These are phyloP conservation scores for Drosophila paracracens DNA, from an alignment of 2,888 invertebrate genomes.

Conservation along the genomic window DNA sequence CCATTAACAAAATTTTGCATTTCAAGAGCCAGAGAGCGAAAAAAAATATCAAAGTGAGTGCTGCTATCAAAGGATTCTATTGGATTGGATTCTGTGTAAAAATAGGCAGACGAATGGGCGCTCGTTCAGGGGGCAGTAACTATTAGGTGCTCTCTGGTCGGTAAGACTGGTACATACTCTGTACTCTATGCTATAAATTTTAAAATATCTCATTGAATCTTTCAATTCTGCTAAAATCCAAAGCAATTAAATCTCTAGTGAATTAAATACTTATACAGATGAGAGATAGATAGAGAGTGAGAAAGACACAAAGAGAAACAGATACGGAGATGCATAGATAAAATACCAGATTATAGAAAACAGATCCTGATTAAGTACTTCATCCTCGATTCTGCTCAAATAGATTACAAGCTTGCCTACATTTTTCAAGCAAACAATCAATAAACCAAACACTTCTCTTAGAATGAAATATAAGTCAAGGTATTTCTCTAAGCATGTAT, in stretches of 20 bases:
- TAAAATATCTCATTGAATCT: neutral
- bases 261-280: neutral
- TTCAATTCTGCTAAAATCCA: neutral
- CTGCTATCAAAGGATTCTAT: constrained; percentile 5
- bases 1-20: constrained; percentile 21
- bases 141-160: constrained; percentile 2
- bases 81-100: constrained; percentile 11
- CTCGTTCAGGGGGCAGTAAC: neutral
- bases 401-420: neutral
- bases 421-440: neutral
- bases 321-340: too few relatives aligned
- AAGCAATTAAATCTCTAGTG: neutral
- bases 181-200: neutral
- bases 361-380: neutral
- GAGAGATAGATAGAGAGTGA: neutral
- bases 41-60: constrained; percentile 6
- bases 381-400: neutral
- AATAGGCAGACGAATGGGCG: neutral
- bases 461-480: neutral
- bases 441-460: neutral
- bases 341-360: neutral
- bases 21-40: neutral
- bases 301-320: neutral
- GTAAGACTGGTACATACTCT: constrained; percentile 1
- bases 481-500: neutral